Conservation (phyloP, 2,797 vertebrate genomes). For the Protonibea diacanthus region DNA sequence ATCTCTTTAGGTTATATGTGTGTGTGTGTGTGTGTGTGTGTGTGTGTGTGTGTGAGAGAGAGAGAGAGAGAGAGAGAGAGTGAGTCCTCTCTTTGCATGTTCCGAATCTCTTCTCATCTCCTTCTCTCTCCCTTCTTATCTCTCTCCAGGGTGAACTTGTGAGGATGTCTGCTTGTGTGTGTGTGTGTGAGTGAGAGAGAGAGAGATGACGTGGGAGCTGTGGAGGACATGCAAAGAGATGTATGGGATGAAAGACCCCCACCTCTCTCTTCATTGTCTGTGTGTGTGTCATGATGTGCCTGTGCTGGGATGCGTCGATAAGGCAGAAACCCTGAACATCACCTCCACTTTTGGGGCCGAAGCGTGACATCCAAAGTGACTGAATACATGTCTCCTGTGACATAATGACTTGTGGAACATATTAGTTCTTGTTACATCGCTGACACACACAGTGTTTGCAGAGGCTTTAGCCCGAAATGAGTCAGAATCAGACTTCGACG, state of each 20-base stretch:
- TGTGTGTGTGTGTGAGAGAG: conserved; percentile 2
- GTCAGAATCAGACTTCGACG: conserved; percentile 35
- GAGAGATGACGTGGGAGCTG: conserved; percentile 50
- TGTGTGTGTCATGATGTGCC: conserved; percentile 51
- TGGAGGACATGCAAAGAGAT: conserved; percentile 53
- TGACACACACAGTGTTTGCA: conserved; percentile 25
- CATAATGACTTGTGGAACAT: conserved; percentile 44
- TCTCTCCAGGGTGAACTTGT: conserved; percentile 63
- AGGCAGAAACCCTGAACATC: conserved; percentile 56
- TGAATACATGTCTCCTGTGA: conserved; percentile 40
- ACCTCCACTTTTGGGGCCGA: conserved; percentile 61
- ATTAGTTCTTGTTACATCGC: conserved; percentile 39
- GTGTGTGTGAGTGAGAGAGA: conserved; percentile 5
- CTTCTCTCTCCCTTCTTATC: conserved; percentile 52
- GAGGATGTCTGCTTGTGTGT: conserved; percentile 42
- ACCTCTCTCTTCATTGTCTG: conserved; percentile 23
- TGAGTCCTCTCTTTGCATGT: conserved; percentile 39
- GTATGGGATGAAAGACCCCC: conserved; percentile 30
- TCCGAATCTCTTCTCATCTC: conserved; percentile 61
- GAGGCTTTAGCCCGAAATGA: conserved; percentile 55
- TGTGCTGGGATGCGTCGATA: conserved; percentile 71
- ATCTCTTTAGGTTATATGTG: conserved; percentile 28
- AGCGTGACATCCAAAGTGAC: conserved; percentile 68
- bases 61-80: conserved; percentile 2
- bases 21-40: conserved; percentile 22